phyloP scores from a whole-genome alignment of 2,113 vertebrate genomes.

The Eretmochelys imbricata region DNA sequence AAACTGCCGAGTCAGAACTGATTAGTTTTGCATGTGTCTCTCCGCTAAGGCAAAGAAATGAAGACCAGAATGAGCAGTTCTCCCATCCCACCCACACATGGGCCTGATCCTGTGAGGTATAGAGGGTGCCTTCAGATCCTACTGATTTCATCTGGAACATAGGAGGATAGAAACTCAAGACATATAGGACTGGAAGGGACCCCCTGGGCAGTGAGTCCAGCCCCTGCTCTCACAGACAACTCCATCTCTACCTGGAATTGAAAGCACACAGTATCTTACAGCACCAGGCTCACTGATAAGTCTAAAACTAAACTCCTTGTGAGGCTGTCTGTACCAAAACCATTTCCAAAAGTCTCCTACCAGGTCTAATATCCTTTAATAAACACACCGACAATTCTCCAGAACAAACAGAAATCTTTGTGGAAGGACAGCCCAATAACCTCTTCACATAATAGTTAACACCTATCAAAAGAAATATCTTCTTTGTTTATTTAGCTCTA shows the following conservation, averaged over 20 bases:
- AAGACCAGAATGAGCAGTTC: neutral
- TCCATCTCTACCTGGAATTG: rapidly evolving
- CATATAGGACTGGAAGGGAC: neutral
- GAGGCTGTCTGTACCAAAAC: neutral
- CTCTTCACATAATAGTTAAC: neutral
- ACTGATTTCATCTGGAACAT: neutral
- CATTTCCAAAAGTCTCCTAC: neutral
- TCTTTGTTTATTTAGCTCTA: rapidly evolving
- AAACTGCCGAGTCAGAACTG: neutral
- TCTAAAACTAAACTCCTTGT: neutral
- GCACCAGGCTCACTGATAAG: neutral
- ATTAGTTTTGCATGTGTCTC: neutral
- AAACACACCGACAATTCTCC: rapidly evolving
- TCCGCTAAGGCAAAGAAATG: neutral
- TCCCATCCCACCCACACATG: rapidly evolving
- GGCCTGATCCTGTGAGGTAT: rapidly evolving
- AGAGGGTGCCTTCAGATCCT: rapidly evolving
- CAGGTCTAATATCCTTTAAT: neutral
- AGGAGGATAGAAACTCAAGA: neutral
- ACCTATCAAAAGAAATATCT: neutral
- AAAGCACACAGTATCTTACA: rapidly evolving
- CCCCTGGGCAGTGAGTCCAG: neutral
- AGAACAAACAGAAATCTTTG: rapidly evolving
- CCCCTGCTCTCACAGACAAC: neutral
- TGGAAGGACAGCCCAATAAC: neutral